phyloP scores from a whole-genome alignment of 2,888 invertebrate genomes.

The Gastrophysa polygoni region DNA sequence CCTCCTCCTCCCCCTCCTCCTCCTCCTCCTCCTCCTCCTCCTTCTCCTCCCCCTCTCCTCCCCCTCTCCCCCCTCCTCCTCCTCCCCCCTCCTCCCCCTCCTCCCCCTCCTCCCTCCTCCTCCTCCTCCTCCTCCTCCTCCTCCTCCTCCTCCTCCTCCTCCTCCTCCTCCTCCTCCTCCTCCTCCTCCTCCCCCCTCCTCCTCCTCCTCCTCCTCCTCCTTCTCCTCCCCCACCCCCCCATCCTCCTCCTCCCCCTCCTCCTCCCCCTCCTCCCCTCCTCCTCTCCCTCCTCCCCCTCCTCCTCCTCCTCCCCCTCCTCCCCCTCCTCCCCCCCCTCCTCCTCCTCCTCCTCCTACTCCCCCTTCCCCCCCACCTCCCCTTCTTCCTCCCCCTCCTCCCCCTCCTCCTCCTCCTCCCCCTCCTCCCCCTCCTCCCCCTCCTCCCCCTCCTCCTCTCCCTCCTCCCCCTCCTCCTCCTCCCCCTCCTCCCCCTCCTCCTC shows the following conservation, averaged over 20 bases:
- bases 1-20: no score
- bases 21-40: no score
- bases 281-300: neutral
- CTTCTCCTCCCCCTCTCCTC: no score
- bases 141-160: no score
- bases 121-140: neutral
- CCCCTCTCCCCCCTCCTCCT: no score
- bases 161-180: no score
- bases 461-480: no score
- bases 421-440: neutral
- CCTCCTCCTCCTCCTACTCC: no score
- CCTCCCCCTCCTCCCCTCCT: neutral
- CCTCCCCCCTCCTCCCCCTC: no score
- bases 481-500: no score
- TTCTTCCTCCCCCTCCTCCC: slow-evolving; percentile 22
- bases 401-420: neutral
- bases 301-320: neutral
- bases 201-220: neutral
- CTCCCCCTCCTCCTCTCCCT: neutral
- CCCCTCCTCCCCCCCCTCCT: neutral
- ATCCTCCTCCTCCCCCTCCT: neutral
- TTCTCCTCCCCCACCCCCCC: neutral
- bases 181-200: neutral
- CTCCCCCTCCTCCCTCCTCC: no score
- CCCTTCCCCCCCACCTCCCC: neutral